A percentile compares a stretch with the other conserved stretches of the same genome.
phyloP scores from a whole-genome alignment of 2,797 vertebrate genomes.

The Tragelaphus oryx region DNA sequence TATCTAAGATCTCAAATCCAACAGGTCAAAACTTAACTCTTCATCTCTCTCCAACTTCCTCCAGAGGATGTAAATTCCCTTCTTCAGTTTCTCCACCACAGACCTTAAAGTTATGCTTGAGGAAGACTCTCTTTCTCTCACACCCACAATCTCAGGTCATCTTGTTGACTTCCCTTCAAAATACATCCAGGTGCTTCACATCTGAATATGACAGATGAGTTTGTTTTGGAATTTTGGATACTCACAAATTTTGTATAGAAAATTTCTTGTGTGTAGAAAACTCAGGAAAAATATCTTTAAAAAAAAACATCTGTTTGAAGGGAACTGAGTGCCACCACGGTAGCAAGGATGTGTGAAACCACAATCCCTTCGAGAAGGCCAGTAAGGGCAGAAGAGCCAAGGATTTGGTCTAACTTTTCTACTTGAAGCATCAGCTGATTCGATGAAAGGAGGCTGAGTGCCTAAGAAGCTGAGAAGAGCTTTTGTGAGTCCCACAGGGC shows the following conservation, averaged over 20 bases:
- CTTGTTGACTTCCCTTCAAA: background rate
- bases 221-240: background rate
- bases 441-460: background rate
- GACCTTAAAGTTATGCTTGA: too few species aligned
- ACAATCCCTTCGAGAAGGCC: too few species aligned
- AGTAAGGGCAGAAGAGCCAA: background rate
- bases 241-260: background rate
- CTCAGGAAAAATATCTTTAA: background rate
- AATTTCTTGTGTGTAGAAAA: background rate
- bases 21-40: too few species aligned
- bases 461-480: background rate
- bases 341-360: accelerated
- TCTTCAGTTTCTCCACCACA: background rate
- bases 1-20: too few species aligned
- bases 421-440: background rate
- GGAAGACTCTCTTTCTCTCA: too few species aligned
- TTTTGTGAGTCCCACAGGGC: accelerated
- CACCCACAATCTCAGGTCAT: accelerated
- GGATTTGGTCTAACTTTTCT: background rate
- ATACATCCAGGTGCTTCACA: accelerated
- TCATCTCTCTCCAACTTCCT: background rate
- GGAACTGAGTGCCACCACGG: too few species aligned
- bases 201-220: accelerated
- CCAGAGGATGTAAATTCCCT: accelerated
- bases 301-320: background rate